Base-by-base conservation (phyloP, 2,888 invertebrate genomes). In the Dysmachus trigonus region DNA sequence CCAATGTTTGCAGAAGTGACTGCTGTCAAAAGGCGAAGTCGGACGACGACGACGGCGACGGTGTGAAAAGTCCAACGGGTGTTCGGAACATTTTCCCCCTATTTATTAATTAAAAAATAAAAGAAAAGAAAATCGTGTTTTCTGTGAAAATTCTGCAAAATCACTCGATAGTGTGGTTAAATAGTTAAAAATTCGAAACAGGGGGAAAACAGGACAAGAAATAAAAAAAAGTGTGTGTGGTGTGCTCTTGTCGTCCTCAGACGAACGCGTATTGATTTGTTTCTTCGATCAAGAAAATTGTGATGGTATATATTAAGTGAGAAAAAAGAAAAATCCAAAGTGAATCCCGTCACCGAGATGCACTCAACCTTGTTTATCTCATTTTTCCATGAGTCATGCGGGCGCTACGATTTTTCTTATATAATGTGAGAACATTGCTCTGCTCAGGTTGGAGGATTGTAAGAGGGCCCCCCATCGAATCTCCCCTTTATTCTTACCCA, bases 21-120 rank as follows among this genome's bases (percentile, higher is more conserved):
- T 79, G 53, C 79, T 79, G 79, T 79, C 79, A 79, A 51, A 79
- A 51, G 79, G 51, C 38, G 30, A 79, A 79, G 79, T 79, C 51
- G 47, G 47, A 47, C 47, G 31, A 47, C 47, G 31, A 47, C 79
- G 47, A 47, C 47, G 31, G n/a, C 47, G 31, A 47, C 79, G 33
- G 79, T 30, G 47, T 41, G n/a, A 38, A 10, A n/a, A 30, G 15
- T 79, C 33, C 79, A 31, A 53, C 22, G 51, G 15, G 51, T 31
- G 27, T 15, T 47, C 47, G 5, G 47, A 18, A 7, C 6, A 47
- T 47, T n/a, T 47, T 47, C n/a, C 47, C 38, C 38, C 38, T 41
- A n/a, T n/a, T n/a, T n/a, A n/a, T 41, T 41, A 41, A 10, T 15
- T 10, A 3, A 41, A 38, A 38, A 13, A 38, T 13, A 13, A 38